Conservation (phyloP, 2,797 vertebrate genomes). For the Geotria australis region DNA sequence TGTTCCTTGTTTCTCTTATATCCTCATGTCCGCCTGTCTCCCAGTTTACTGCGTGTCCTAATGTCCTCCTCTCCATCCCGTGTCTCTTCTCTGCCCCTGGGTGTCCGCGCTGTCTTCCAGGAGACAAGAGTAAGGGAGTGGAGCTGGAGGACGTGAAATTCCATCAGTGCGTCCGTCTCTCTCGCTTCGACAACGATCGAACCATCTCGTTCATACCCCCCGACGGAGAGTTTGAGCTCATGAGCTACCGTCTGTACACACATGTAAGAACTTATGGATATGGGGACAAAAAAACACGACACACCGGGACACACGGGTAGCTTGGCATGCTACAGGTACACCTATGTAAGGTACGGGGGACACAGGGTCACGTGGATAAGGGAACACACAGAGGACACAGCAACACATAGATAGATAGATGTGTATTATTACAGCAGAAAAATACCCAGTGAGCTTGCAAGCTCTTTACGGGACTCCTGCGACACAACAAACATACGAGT, state of each 20-base stretch:
- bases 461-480: no score
- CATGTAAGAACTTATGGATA: constrained; percentile 21
- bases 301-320: not conserved
- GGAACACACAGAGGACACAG: not conserved
- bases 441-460: no score
- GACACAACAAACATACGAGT: no score
- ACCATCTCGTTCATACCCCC: constrained; percentile 81
- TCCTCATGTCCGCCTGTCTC: no score
- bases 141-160: constrained; percentile 79
- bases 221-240: constrained; percentile 70
- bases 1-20: not conserved
- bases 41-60: no score
- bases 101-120: no score
- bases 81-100: no score
- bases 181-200: constrained; percentile 69
- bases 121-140: constrained; percentile 4
- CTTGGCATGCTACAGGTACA: not conserved
- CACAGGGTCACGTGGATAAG: no score
- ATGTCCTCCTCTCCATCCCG: no score
- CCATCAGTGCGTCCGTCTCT: constrained; percentile 69
- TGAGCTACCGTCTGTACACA: constrained; percentile 70
- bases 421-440: no score
- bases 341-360: not conserved
- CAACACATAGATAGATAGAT: no score
- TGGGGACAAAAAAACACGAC: not conserved